Conservation (phyloP, 2,888 invertebrate genomes). For the Barypeithes pellucidus region DNA sequence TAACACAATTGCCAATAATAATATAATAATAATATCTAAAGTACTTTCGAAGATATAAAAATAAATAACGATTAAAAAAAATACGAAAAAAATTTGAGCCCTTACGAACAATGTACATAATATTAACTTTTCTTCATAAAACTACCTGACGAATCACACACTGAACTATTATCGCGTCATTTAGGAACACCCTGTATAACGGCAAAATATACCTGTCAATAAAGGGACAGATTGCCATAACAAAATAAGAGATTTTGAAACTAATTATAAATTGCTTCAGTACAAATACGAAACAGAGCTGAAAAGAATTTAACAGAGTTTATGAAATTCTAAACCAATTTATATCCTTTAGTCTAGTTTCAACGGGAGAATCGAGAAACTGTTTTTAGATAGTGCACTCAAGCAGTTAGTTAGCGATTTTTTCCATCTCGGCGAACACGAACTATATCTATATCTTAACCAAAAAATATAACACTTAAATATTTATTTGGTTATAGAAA, state of each 20-base stretch:
- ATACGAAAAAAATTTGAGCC: too few species aligned
- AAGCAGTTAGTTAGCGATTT: conserved; percentile 49
- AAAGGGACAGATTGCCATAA: conserved; percentile 31
- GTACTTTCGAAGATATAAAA: too few species aligned
- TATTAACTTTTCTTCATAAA: too few species aligned
- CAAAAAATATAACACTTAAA: conserved; percentile 6
- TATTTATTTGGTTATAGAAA: too few species aligned
- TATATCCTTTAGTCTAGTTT: conserved; percentile 49
- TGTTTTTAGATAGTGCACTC: conserved; percentile 45
- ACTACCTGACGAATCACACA: too few species aligned
- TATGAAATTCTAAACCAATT: conserved; percentile 49
- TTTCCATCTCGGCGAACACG: conserved; percentile 40
- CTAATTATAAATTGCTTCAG: conserved; percentile 38
- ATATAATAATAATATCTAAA: too few species aligned
- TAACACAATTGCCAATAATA: too few species aligned
- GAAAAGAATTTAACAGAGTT: conserved; percentile 29
- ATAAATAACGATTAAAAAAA: too few species aligned
- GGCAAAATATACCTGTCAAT: conserved; percentile 38
- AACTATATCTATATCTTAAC: conserved; percentile 23
- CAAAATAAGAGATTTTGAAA: conserved; percentile 31
- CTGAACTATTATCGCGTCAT: too few species aligned
- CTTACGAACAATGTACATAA: too few species aligned
- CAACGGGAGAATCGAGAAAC: conserved; percentile 35
- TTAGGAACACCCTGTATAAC: too few species aligned
- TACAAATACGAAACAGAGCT: conserved; percentile 10